Base-by-base conservation (phyloP, 2,113 vertebrate genomes). In the Puntigrus tetrazona region DNA sequence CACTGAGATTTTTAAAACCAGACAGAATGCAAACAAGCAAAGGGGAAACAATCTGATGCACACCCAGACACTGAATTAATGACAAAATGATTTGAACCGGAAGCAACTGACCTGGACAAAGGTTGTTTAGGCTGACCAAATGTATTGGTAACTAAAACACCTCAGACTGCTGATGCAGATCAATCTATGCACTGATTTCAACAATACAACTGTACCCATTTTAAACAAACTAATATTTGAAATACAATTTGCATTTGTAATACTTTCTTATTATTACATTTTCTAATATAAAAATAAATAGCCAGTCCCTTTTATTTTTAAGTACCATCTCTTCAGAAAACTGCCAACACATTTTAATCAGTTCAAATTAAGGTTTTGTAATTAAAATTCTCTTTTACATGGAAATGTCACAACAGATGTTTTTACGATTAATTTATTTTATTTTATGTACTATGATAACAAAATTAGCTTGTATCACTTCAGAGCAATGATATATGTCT, bases 1-100 rank as follows among this genome's bases (percentile, higher is more conserved):
- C n/a, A 80, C 38, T 63, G 45, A 61, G 50, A 74, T 85, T 72
- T 63, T 61, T 69, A 69, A n/a, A 36, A 38, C 65, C 4, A 70
- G n/a, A 20, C 65, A 2, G 20, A 69, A 69, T 69, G 65, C 34
- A 69, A 38, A 9, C 65, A 69, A 69, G 67, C 20, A 70, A 36
- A n/a, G 34, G 34, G 67, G 34, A 70, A 70, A 11, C 9, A n/a
- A 38, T 2, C 5, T 2, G 2, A 20, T 70, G 3, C 34, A 38
- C 20, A 70, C 18, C 8, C 20, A 69, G 34, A 69, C 4, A n/a
- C 9, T 38, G 34, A 1, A 22, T n/a, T 38, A n/a, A 69, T n/a
- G 18, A 38, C 22, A 2, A 70, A 38, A 6, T n/a, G 0, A 38
- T 70, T 2, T 11, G 9, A 11, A 70, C 9, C 67, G 5, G 22